Conservation (phyloP, 1,140 invertebrate species). For the Geopemphigus sp. region DNA sequence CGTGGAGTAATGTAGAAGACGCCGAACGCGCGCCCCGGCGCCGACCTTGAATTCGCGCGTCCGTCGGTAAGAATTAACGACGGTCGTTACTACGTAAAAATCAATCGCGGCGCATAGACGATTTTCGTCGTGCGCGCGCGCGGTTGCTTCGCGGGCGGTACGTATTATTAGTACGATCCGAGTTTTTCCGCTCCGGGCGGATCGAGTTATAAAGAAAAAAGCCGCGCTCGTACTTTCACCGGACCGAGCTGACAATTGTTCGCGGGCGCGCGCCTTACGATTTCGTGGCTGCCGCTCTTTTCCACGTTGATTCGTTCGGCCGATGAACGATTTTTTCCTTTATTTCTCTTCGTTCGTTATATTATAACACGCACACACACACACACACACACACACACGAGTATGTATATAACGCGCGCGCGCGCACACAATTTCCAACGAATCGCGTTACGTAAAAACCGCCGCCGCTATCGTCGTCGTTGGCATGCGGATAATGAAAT, state of each 20-base stretch:
- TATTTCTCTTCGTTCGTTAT: background rate
- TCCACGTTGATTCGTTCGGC: too few species aligned
- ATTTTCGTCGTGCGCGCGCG: background rate
- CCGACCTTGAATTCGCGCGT: constrained; percentile 2
- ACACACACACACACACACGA: background rate
- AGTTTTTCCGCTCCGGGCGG: background rate
- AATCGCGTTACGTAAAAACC: background rate
- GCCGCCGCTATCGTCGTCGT: too few species aligned
- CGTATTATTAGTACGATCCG: too few species aligned
- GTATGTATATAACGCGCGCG: too few species aligned
- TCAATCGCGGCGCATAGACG: background rate
- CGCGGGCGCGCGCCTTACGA: background rate
- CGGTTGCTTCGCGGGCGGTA: background rate
- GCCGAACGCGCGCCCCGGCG: too few species aligned
- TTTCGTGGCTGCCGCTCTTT: too few species aligned
- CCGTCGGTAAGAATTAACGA: background rate
- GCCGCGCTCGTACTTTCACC: constrained; percentile 26
- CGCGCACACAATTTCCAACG: too few species aligned
- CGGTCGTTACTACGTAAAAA: constrained; percentile 2
- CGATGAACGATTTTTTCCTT: background rate
- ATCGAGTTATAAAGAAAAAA: too few species aligned
- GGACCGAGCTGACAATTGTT: background rate
- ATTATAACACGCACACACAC: background rate
- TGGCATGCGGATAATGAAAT: constrained; percentile 14
- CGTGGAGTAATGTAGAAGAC: too few species aligned